A percentile compares a stretch with the other conserved stretches of the same genome.
Conservation (phyloP, 2,113 vertebrate genomes). For the Urocolius indicus region DNA sequence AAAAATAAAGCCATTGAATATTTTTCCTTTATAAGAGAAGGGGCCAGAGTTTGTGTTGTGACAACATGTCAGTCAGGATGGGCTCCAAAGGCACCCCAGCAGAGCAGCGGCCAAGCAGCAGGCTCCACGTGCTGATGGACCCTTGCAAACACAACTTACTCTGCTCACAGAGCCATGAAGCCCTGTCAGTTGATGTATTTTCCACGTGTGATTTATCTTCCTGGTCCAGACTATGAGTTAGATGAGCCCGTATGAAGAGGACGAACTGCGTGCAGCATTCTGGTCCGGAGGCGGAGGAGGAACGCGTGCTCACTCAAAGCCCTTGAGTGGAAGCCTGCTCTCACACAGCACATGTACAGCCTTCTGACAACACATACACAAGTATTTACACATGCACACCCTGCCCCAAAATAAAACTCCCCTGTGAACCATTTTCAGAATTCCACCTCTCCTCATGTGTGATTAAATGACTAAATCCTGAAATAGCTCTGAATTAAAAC, state of each 20-base stretch:
- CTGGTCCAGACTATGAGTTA: neutral
- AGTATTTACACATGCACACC: neutral
- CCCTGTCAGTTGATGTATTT: neutral
- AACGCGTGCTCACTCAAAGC: neutral
- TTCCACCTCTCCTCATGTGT: neutral
- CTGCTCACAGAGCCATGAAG: neutral
- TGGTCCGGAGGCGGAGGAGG: neutral
- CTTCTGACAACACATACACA: accelerated
- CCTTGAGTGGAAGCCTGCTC: neutral
- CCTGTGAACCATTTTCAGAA: neutral
- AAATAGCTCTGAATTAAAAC: neutral
- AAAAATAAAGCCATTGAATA: neutral
- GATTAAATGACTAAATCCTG: neutral
- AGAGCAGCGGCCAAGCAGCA: no score
- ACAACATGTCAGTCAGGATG: accelerated
- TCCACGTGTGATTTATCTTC: neutral
- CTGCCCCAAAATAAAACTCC: neutral
- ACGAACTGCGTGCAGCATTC: neutral
- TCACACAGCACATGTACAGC: accelerated
- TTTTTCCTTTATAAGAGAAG: neutral
- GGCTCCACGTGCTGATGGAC: neutral
- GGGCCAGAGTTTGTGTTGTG: neutral
- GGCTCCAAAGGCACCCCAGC: neutral
- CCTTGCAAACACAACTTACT: neutral
- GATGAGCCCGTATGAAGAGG: accelerated